A percentile compares a stretch with the other conserved stretches of the same genome.
These are phyloP conservation scores for Drosophila chauvacae DNA, from an alignment of 1,140 invertebrate species.

Conservation along the genomic window DNA sequence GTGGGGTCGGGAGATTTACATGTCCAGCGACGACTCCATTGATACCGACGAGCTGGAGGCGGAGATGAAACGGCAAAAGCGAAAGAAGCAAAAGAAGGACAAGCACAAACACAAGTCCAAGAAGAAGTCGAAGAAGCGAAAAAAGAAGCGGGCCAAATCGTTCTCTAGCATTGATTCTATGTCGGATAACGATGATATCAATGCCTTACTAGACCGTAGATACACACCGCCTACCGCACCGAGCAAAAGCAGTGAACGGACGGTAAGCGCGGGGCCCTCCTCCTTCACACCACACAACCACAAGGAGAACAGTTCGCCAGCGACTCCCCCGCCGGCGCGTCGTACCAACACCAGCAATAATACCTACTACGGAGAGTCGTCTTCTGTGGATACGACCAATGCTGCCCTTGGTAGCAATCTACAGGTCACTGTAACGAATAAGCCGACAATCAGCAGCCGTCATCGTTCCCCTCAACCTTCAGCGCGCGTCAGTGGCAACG, in stretches of 20 bases:
- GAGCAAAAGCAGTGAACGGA: slow-evolving; percentile 84
- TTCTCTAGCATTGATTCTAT: slow-evolving; percentile 87
- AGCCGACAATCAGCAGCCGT: slow-evolving; percentile 49
- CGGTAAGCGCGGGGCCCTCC: slow-evolving; percentile 81
- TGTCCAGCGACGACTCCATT: slow-evolving; percentile 75
- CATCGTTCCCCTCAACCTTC: slow-evolving; percentile 70
- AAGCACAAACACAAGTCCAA: slow-evolving; percentile 86
- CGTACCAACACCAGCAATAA: slow-evolving; percentile 63
- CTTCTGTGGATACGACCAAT: slow-evolving; percentile 25
- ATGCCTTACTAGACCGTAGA: slow-evolving; percentile 82
- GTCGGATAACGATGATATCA: slow-evolving; percentile 86
- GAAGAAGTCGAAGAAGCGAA: slow-evolving; percentile 90
- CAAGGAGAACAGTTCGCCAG: slow-evolving; percentile 86
- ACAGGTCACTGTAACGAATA: slow-evolving; percentile 78
- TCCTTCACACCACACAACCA: slow-evolving; percentile 76
- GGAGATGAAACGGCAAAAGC: slow-evolving; percentile 81
- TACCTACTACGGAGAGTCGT: slow-evolving; percentile 52
- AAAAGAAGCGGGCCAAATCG: slow-evolving; percentile 88
- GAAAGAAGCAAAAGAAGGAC: slow-evolving; percentile 88
- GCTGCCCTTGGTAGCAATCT: slow-evolving; percentile 54
- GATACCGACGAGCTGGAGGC: slow-evolving; percentile 80
- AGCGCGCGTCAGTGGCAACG: slow-evolving; percentile 50
- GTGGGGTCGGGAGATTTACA: slow-evolving; percentile 60
- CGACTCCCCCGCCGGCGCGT: slow-evolving; percentile 85
- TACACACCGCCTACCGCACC: slow-evolving; percentile 75